Conservation (phyloP, 1,140 invertebrate genomes). For the Macrobrachium nipponense region DNA sequence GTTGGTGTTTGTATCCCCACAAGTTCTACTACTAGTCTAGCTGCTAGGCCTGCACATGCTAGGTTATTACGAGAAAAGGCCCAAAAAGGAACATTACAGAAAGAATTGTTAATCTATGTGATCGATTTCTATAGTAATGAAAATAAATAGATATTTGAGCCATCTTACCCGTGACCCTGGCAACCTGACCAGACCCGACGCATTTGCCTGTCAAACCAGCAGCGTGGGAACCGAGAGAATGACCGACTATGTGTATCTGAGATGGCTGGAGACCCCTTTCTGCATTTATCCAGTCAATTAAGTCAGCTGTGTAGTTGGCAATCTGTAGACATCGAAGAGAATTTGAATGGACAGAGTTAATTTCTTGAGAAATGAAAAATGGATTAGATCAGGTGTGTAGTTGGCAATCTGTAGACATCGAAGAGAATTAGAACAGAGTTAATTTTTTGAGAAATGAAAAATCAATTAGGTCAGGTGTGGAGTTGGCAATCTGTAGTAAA, state of each 20-base stretch:
- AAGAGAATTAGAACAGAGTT: no score
- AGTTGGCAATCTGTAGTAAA: no score
- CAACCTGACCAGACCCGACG: constrained; percentile 8
- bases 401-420: neutral
- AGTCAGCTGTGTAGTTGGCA: constrained; percentile 28
- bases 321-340: neutral
- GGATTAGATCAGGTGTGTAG: neutral
- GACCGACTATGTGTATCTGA: constrained; percentile 30
- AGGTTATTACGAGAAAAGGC: no score
- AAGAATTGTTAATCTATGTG: neutral
- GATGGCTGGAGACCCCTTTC: constrained; percentile 6
- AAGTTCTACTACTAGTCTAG: no score
- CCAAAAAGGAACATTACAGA: no score
- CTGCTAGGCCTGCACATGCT: no score
- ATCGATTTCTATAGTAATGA: neutral
- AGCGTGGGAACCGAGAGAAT: constrained; percentile 38
- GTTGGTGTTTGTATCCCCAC: no score
- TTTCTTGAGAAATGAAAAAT: neutral
- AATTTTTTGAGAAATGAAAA: no score
- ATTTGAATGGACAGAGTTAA: neutral
- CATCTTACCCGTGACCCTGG: constrained; percentile 27
- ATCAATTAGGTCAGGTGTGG: no score
- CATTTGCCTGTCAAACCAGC: constrained; percentile 42
- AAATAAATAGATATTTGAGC: neutral
- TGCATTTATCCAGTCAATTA: constrained; percentile 29